Base-by-base conservation (phyloP, 2,113 vertebrate genomes). In the Tragulus kanchil region DNA sequence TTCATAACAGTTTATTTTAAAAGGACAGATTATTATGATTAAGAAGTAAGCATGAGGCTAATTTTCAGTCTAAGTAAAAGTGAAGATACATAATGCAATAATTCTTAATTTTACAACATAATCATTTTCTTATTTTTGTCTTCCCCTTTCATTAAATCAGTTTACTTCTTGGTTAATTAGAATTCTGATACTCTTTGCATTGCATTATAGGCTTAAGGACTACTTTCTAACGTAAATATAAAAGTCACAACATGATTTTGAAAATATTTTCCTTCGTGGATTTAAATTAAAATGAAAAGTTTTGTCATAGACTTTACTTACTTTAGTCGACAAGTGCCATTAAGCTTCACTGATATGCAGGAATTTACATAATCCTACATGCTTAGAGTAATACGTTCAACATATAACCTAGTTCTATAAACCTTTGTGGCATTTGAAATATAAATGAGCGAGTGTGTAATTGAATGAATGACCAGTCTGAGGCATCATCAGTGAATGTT, bases 241-340 rank as follows among this genome's bases (percentile, higher is more conserved):
- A 69, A 96, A 75, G 16, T 86, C 50, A 83, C 11, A 84, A 11
- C 14, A 15, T 93, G 48, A 45, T 94, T 96, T 89, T 91, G 17
- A 94, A 90, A 42, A 17, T 64, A 28, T n/a, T 61, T 94, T 90
- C 23, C 42, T 75, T 87, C 42, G 36, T 25, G 67, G 4, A 50
- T 93, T 93, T 79, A 89, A 88, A 92, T 65, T 73, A 85, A 90
- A 96, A 86, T 42, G 69, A 67, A 67, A 67, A 79, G 6, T 45
- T 65, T 65, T 82, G 50, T 87, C 28, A 73, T 88, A 50, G 28
- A 50, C 21, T 85, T 96, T 50, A 65, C 69, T 89, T 45, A 83
- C 1, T 15, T 86, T 42, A 73, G 0, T 78, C 77, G 78, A 71
- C 8, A 85, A 64, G 64, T 50, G 89, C 26, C 48, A 73, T 91